A percentile compares a stretch with the other conserved stretches of the same genome.
Conservation (phyloP, 2,797 vertebrate genomes). For the Chanos chanos region DNA sequence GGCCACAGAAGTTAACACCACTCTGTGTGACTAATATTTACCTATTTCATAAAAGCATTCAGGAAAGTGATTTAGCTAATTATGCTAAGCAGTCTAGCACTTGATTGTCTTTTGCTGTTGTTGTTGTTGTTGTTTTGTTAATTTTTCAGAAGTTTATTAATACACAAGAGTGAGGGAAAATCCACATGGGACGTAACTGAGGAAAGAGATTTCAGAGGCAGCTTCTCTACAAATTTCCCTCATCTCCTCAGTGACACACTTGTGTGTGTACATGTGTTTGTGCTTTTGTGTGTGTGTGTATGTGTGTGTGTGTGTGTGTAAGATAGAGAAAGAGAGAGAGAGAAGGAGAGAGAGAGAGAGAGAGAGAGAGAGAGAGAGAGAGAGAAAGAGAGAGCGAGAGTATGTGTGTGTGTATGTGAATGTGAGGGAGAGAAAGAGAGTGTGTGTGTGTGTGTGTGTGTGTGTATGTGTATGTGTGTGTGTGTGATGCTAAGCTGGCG, state of each 20-base stretch:
- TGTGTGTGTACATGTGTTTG: slow-evolving; percentile 40
- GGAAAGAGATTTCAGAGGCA: slow-evolving; percentile 8
- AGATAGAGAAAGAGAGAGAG: too few relatives aligned
- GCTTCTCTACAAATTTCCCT: slow-evolving; percentile 3
- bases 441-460: too few relatives aligned
- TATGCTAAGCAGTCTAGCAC: too few relatives aligned
- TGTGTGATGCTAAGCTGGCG: slow-evolving; percentile 46
- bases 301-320: slow-evolving; percentile 45
- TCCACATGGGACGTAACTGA: slow-evolving; percentile 20
- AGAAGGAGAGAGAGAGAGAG: too few relatives aligned
- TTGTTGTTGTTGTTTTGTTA: not conserved
- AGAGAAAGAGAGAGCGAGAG: too few relatives aligned
- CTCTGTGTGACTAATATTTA: too few relatives aligned
- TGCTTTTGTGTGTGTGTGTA: too few relatives aligned
- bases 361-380: too few relatives aligned
- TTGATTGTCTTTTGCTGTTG: too few relatives aligned
- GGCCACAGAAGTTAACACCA: too few relatives aligned
- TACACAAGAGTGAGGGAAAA: slow-evolving; percentile 1
- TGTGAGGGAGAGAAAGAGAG: too few relatives aligned
- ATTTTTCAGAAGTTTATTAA: not conserved
- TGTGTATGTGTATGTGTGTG: slow-evolving; percentile 39
- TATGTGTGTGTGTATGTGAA: too few relatives aligned
- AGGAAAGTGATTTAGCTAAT: not conserved
- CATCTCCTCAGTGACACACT: slow-evolving; percentile 26
- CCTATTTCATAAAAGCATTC: not conserved